Evolutionary conservation across 2,888 invertebrate genomes (phyloP).

Genomic region (Zhuqinia jingwanae): DNA sequence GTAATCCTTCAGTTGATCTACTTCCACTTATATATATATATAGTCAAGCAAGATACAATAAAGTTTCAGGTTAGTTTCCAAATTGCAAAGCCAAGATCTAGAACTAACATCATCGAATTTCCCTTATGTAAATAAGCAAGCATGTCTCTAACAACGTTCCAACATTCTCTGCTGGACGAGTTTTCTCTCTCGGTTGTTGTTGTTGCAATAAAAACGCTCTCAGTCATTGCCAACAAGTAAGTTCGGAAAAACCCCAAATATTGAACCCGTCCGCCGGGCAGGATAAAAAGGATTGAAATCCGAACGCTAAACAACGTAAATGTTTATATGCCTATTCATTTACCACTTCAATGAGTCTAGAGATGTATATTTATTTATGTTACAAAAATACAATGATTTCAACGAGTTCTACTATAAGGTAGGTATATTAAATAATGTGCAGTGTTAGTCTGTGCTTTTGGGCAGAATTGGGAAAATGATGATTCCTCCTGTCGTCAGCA

Average conservation of each 20-base stretch:
- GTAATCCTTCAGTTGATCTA: background rate
- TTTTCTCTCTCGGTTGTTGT: background rate
- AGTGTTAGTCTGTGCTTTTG: no score
- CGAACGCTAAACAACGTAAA: background rate
- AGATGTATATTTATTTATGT: no score
- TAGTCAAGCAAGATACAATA: background rate
- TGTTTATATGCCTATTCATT: no score
- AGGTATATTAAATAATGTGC: no score
- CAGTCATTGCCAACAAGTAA: background rate
- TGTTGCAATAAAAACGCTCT: background rate
- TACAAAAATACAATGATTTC: no score
- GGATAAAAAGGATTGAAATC: constrained; percentile 16
- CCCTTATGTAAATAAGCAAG: constrained; percentile 36
- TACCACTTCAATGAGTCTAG: no score
- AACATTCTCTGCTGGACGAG: background rate
- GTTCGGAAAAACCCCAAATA: background rate
- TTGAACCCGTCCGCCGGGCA: background rate
- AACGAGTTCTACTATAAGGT: no score
- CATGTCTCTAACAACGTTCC: background rate
- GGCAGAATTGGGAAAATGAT: background rate
- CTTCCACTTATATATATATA: no score
- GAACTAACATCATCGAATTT: constrained; percentile 3
- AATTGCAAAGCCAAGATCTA: background rate
- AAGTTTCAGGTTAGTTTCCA: background rate
- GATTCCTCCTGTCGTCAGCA: constrained; percentile 1